phyloP scores from a whole-genome alignment of 2,888 invertebrate species.

The Monochamus alternatus region DNA sequence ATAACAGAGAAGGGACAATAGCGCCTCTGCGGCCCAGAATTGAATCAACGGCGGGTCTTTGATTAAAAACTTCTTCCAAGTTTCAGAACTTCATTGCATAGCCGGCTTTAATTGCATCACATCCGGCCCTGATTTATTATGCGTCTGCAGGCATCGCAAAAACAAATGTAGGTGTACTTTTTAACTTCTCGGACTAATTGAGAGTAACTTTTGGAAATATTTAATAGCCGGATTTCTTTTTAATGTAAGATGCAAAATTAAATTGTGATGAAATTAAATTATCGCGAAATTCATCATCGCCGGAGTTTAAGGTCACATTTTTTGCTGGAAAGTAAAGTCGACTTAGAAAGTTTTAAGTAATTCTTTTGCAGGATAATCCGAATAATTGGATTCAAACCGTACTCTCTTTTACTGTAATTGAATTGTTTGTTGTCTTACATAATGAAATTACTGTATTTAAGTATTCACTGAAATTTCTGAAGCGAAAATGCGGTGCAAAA shows the following conservation, averaged over 20 bases:
- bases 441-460: no score
- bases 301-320: no score
- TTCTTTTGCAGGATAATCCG: no score
- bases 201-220: slow-evolving; percentile 7
- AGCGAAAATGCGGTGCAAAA: no score
- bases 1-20: slow-evolving; percentile 64
- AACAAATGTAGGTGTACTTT: slow-evolving; percentile 44
- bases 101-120: slow-evolving; percentile 66
- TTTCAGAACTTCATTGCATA: slow-evolving; percentile 65
- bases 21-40: slow-evolving; percentile 65
- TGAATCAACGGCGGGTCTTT: slow-evolving; percentile 66
- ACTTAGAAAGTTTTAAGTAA: no score
- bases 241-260: neutral
- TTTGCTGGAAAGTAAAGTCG: no score
- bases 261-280: neutral
- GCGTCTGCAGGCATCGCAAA: slow-evolving; percentile 59
- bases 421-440: no score
- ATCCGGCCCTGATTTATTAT: slow-evolving; percentile 65
- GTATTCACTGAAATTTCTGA: no score
- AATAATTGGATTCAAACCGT: no score
- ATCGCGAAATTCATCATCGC: neutral
- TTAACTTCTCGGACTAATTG: slow-evolving; percentile 34
- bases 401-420: no score
- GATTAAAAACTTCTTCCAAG: slow-evolving; percentile 65
- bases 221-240: slow-evolving; percentile 4